A percentile compares a stretch with the other conserved stretches of the same genome.
Evolutionary conservation across 2,888 invertebrate genomes (phyloP).

Genomic region (Cinara cedri): DNA sequence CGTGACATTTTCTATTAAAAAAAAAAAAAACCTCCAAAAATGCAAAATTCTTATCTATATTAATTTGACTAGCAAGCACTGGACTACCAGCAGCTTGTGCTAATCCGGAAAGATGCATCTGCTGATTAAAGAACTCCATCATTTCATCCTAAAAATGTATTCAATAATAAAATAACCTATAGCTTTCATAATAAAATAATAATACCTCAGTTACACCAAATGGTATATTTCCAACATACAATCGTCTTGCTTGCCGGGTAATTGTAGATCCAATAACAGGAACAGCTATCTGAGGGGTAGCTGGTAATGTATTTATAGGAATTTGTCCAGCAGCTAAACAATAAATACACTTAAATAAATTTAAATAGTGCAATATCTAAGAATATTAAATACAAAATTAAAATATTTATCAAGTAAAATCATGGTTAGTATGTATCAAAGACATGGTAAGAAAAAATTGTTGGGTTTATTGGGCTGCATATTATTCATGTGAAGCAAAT

Average conservation of each 20-base stretch:
- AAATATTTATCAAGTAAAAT: not conserved
- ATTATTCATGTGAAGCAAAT: too few relatives aligned
- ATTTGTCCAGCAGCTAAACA: conserved; percentile 73
- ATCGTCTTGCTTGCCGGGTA: conserved; percentile 86
- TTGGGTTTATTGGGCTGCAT: too few relatives aligned
- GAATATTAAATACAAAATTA: too few relatives aligned
- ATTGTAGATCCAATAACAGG: conserved; percentile 97
- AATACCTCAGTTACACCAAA: conserved; percentile 90
- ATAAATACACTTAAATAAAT: conserved; percentile 17
- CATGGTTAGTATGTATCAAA: too few relatives aligned
- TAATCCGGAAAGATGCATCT: conserved; percentile 96
- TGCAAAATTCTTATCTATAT: conserved; percentile 98
- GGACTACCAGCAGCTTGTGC: conserved; percentile 98
- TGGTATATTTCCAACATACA: conserved; percentile 98
- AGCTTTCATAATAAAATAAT: conserved; percentile 5
- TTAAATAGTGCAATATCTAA: not conserved
- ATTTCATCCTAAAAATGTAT: conserved; percentile 75
- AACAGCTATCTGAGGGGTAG: conserved; percentile 92
- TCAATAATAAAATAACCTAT: not conserved
- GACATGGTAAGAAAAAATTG: too few relatives aligned
- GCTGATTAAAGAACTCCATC: conserved; percentile 98
- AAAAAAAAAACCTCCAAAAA: conserved; percentile 83
- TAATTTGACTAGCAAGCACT: conserved; percentile 98
- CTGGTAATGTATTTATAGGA: conserved; percentile 89
- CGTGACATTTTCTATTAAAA: not conserved